Evolutionary conservation across 2,797 vertebrate genomes (phyloP).

Genomic region (Chloroceryle amazona): DNA sequence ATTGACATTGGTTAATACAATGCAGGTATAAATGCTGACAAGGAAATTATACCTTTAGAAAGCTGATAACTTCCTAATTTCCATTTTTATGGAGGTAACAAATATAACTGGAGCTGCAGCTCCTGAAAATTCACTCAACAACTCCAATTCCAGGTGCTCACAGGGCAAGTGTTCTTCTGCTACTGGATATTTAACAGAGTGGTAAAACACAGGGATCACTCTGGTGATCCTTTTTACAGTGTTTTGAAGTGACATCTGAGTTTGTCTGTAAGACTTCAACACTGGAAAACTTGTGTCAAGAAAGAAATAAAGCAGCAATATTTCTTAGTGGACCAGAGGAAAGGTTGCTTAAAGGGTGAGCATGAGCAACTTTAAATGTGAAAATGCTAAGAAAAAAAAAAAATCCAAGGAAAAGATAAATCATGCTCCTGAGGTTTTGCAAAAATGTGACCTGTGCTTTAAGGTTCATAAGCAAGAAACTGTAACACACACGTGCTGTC

Average conservation of each 20-base stretch:
- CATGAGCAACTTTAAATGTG: background rate
- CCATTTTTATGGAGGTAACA: background rate
- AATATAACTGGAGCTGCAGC: background rate
- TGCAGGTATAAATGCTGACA: background rate
- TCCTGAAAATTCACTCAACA: background rate
- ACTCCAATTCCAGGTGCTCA: background rate
- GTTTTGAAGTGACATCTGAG: background rate
- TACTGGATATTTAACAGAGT: background rate
- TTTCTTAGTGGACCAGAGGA: background rate
- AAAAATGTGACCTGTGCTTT: background rate
- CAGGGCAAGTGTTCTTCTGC: background rate
- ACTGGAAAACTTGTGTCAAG: background rate
- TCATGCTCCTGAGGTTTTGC: background rate
- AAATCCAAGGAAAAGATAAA: background rate
- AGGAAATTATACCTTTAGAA: background rate
- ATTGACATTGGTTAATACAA: background rate
- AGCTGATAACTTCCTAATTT: background rate
- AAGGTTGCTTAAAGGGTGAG: background rate
- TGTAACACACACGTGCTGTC: background rate
- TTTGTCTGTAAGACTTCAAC: background rate
- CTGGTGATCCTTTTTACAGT: background rate
- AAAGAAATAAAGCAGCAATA: background rate
- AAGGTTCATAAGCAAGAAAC: background rate
- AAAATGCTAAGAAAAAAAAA: background rate
- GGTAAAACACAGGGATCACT: background rate